Evolutionary conservation across 2,888 invertebrate genomes (phyloP).

Genomic region (Temnothorax ravouxi): DNA sequence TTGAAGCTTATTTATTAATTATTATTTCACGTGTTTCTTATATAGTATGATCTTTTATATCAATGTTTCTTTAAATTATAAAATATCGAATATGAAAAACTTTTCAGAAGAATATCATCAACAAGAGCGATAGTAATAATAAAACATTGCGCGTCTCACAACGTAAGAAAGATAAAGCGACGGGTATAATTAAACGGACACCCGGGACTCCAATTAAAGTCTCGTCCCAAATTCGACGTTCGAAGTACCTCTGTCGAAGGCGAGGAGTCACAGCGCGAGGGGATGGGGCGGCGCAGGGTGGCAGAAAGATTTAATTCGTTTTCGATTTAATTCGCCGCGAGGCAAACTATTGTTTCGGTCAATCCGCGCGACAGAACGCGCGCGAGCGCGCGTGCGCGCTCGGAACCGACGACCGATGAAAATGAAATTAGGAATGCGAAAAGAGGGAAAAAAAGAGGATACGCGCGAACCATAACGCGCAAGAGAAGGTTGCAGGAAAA

Average conservation of each 20-base stretch:
- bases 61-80: not conserved
- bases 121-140: not conserved
- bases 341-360: conserved; percentile 51
- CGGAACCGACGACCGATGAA: conserved; percentile 48
- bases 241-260: conserved; percentile 53
- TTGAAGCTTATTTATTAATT: not conserved
- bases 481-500: not conserved
- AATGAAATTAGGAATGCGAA: conserved; percentile 67
- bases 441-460: conserved; percentile 24
- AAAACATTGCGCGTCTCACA: conserved; percentile 17
- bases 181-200: conserved; percentile 64
- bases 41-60: not conserved
- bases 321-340: conserved; percentile 67
- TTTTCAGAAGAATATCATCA: not conserved
- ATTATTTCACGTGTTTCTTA: not conserved
- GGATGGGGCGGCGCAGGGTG: conserved; percentile 36
- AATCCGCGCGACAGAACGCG: conserved; percentile 13
- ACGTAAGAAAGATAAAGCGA: not conserved
- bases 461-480: conserved; percentile 11
- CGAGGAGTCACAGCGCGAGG: conserved; percentile 46
- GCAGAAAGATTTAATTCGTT: conserved; percentile 65
- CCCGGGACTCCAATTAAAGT: conserved; percentile 71
- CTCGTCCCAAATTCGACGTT: conserved; percentile 45
- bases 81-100: not conserved
- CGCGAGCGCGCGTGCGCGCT: not conserved